Percentiles rank a stretch among this genome's conserved stretches.
Evolutionary conservation across 2,888 invertebrate species (phyloP).

Genomic region (Ectropis crepuscularia): DNA sequence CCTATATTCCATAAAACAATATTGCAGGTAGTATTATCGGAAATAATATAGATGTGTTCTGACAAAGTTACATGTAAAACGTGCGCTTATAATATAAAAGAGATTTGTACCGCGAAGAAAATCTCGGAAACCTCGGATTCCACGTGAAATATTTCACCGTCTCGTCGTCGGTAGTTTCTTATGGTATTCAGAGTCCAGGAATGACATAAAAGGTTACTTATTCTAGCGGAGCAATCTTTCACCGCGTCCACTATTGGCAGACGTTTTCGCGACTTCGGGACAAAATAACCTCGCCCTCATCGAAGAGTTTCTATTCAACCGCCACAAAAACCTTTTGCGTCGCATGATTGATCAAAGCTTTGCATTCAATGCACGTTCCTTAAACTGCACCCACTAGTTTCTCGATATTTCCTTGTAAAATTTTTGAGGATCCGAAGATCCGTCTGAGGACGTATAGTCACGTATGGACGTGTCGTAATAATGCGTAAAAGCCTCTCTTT

Average conservation of each 20-base stretch:
- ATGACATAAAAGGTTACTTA: constrained; percentile 70
- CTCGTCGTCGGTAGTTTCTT: constrained; percentile 11
- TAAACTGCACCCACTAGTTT: constrained; percentile 60
- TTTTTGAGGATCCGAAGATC: constrained; percentile 30
- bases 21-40: not conserved
- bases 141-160: constrained; percentile 9
- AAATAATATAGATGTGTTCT: too few species aligned
- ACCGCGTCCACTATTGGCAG: constrained; percentile 60
- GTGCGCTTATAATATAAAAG: not conserved
- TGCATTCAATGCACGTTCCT: constrained; percentile 64
- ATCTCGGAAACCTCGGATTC: not conserved
- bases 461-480: constrained; percentile 46
- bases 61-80: too few species aligned
- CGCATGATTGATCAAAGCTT: constrained; percentile 82
- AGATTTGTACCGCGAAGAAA: not conserved
- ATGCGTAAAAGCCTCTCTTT: constrained; percentile 48
- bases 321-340: constrained; percentile 76
- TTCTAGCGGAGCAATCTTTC: constrained; percentile 70
- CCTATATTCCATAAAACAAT: constrained; percentile 2
- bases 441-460: constrained; percentile 32
- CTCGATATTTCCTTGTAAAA: constrained; percentile 32
- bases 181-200: constrained; percentile 55
- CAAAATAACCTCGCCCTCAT: constrained; percentile 72
- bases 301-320: constrained; percentile 70
- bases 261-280: constrained; percentile 60